Conservation (phyloP, 2,113 vertebrate genomes). For the Mixornis gularis region DNA sequence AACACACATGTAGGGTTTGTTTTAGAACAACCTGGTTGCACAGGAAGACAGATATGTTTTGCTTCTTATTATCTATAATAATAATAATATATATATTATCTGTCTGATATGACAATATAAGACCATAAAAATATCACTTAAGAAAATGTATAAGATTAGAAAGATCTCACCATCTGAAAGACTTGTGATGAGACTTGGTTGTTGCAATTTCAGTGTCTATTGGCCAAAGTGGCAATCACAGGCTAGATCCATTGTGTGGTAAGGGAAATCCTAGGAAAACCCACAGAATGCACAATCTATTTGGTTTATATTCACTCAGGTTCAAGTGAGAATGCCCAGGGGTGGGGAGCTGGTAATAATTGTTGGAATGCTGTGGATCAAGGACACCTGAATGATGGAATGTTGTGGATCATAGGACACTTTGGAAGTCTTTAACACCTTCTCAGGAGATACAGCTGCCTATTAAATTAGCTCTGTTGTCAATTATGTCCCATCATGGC, state of each 20-base stretch:
- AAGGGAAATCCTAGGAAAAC: background rate
- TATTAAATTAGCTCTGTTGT: rapidly evolving
- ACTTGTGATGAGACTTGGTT: background rate
- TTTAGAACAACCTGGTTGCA: background rate
- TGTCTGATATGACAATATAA: background rate
- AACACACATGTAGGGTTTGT: background rate
- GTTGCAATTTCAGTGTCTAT: rapidly evolving
- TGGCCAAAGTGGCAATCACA: background rate
- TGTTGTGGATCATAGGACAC: background rate
- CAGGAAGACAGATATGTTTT: background rate
- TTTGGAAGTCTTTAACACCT: background rate
- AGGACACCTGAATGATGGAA: background rate
- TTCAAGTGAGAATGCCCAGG: background rate
- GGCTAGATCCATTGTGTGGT: background rate
- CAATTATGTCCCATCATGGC: background rate
- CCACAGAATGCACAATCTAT: rapidly evolving
- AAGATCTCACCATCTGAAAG: background rate
- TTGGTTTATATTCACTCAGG: background rate
- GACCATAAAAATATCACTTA: background rate
- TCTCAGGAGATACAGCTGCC: background rate
- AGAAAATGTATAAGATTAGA: background rate
- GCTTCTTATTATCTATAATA: background rate
- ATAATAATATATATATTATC: too few species aligned
- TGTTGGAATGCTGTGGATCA: background rate
- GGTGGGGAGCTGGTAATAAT: background rate